Evolutionary conservation across 1,140 invertebrate genomes (phyloP).

Genomic region (Brachionus rotundiformis): DNA sequence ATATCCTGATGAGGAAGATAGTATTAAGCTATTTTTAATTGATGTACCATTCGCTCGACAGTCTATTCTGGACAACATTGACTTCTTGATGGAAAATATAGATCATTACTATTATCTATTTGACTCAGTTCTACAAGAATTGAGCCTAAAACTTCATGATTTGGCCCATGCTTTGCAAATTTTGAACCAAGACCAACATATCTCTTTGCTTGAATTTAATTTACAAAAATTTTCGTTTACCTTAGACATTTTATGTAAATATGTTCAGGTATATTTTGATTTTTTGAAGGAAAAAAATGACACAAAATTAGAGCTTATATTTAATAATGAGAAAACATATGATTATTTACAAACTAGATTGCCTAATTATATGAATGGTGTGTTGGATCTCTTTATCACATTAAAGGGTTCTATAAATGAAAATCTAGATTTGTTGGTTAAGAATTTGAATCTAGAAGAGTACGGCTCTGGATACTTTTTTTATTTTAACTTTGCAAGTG

Average conservation of each 20-base stretch:
- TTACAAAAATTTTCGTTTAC: slow-evolving; percentile 12
- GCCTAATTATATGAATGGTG: not conserved
- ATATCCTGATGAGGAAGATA: slow-evolving; percentile 4
- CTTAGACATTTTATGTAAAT: slow-evolving; percentile 13
- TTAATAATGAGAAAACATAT: not conserved
- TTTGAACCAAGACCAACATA: slow-evolving; percentile 15
- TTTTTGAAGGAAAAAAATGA: slow-evolving; percentile 3
- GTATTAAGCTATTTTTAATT: slow-evolving; percentile 18
- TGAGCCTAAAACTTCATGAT: not conserved
- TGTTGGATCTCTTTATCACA: slow-evolving; percentile 1
- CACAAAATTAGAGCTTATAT: not conserved
- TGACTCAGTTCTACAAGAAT: not conserved
- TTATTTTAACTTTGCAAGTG: slow-evolving; percentile 17
- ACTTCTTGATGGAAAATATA: not conserved
- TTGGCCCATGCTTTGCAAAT: not conserved
- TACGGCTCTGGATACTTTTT: slow-evolving; percentile 16
- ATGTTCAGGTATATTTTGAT: slow-evolving; percentile 37
- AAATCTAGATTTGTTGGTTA: slow-evolving; percentile 2
- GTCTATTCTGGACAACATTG: slow-evolving; percentile 32
- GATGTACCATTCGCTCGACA: slow-evolving; percentile 40
- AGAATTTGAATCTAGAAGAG: not conserved
- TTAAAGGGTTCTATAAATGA: not conserved
- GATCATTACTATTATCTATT: slow-evolving; percentile 36
- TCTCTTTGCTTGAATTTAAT: not conserved
- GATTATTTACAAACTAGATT: not conserved